Percentiles rank a stretch among this genome's conserved stretches.
These are phyloP conservation scores for Smittia aterrima DNA, from an alignment of 2,888 invertebrate species.

Conservation along the genomic window DNA sequence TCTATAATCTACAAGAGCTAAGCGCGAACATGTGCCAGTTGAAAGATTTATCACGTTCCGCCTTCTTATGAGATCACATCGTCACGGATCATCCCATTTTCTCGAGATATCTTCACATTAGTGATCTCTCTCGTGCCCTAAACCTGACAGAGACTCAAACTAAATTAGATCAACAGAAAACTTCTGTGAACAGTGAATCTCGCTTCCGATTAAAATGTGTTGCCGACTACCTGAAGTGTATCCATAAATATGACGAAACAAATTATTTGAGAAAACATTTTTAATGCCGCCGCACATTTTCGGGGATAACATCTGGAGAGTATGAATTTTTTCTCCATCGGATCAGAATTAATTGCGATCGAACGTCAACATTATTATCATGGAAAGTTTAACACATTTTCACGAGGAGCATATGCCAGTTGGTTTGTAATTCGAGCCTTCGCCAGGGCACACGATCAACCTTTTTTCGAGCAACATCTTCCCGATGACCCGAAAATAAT, in stretches of 20 bases:
- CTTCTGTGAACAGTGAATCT: neutral
- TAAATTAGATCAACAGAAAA: constrained; percentile 22
- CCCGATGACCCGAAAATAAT: too few species aligned
- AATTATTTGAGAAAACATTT: neutral
- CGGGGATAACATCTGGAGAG: constrained; percentile 1
- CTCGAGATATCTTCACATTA: neutral
- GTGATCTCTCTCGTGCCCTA: neutral
- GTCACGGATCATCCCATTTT: constrained; percentile 24
- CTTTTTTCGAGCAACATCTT: neutral
- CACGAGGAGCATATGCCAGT: neutral
- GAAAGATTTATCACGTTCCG: constrained; percentile 20
- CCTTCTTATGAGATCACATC: constrained; percentile 28
- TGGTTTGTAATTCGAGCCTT: neutral
- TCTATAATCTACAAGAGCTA: neutral
- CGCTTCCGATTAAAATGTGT: too few species aligned
- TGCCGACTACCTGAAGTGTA: constrained; percentile 21
- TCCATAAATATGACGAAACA: constrained; percentile 17
- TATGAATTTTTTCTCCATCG: neutral
- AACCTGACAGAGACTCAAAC: too few species aligned
- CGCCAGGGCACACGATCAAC: neutral
- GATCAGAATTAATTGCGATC: neutral
- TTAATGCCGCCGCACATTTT: constrained; percentile 17
- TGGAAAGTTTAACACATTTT: neutral
- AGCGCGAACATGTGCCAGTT: constrained; percentile 22
- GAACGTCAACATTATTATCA: neutral